A percentile compares a stretch with the other conserved stretches of the same genome.
These are phyloP conservation scores for Pachyuromys duprasi DNA, from an alignment of 2,797 vertebrate species.

Conservation along the genomic window DNA sequence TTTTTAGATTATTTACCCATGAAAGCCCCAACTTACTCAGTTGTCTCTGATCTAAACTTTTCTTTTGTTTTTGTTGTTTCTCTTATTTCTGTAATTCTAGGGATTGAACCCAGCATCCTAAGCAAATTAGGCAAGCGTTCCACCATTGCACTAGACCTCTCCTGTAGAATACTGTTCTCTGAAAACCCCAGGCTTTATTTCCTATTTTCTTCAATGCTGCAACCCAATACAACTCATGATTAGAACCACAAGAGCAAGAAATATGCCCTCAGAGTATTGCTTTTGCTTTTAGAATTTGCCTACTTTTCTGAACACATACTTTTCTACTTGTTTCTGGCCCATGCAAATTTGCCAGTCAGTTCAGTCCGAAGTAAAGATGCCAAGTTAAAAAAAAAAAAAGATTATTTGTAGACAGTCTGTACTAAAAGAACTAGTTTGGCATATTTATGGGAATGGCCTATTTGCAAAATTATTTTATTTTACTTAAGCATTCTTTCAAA, in stretches of 20 bases:
- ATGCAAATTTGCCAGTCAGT: background rate
- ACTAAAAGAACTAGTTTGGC: background rate
- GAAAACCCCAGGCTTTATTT: background rate
- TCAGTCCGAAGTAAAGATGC: constrained; percentile 13
- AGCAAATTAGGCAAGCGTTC: background rate
- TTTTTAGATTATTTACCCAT: background rate
- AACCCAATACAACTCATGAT: background rate
- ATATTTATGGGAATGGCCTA: background rate
- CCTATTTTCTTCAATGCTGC: too few species aligned
- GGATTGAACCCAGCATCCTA: background rate
- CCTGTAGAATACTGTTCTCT: background rate
- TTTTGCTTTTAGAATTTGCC: background rate
- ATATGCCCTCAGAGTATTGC: background rate
- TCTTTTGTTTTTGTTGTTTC: background rate
- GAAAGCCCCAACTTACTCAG: background rate
- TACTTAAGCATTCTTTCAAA: background rate
- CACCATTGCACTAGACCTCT: background rate
- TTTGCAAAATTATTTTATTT: constrained; percentile 1
- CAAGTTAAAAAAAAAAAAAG: background rate
- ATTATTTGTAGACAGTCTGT: background rate
- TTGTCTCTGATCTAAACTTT: background rate
- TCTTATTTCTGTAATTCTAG: background rate
- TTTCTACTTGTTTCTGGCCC: background rate
- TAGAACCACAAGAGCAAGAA: background rate
- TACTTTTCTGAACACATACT: background rate